These are phyloP conservation scores for Takifugu bimaculatus DNA, from an alignment of 2,113 vertebrate genomes.

Conservation along the genomic window DNA sequence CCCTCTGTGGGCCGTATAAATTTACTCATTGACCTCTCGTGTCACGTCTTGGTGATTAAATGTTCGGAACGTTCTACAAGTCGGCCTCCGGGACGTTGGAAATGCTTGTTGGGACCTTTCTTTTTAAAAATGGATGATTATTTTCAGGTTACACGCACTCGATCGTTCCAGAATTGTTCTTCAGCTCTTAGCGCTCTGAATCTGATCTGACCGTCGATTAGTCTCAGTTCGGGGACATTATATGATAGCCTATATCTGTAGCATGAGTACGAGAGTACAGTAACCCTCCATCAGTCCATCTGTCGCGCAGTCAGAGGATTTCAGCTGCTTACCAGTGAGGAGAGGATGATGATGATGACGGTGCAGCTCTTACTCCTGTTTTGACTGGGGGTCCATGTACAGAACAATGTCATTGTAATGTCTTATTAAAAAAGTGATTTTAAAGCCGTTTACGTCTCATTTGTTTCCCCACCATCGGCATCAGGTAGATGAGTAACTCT, in stretches of 20 bases:
- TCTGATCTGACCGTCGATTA: constrained; percentile 62
- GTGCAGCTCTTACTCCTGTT: constrained; percentile 71
- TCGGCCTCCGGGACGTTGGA: constrained; percentile 61
- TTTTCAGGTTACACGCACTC: constrained; percentile 42
- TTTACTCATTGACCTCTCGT: constrained; percentile 61
- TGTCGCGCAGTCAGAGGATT: constrained; percentile 62
- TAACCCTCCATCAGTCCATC: constrained; percentile 63
- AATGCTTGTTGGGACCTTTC: constrained; percentile 62
- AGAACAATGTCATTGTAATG: constrained; percentile 81
- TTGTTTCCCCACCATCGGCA: constrained; percentile 2
- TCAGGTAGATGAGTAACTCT: background rate
- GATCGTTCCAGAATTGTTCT: constrained; percentile 69
- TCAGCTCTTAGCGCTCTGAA: constrained; percentile 61
- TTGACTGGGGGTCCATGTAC: constrained; percentile 75
- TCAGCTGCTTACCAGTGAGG: constrained; percentile 59
- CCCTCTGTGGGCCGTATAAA: constrained; percentile 52
- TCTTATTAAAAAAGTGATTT: constrained; percentile 82
- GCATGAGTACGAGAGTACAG: constrained; percentile 72
- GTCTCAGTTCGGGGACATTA: constrained; percentile 65
- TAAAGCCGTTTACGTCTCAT: constrained; percentile 60
- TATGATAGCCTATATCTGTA: constrained; percentile 74
- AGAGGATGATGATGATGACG: constrained; percentile 56
- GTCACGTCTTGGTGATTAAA: constrained; percentile 61
- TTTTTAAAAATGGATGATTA: constrained; percentile 33
- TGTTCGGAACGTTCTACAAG: constrained; percentile 62